These are phyloP conservation scores for Chaenogobius annularis DNA, from an alignment of 2,113 vertebrate species.

Conservation along the genomic window DNA sequence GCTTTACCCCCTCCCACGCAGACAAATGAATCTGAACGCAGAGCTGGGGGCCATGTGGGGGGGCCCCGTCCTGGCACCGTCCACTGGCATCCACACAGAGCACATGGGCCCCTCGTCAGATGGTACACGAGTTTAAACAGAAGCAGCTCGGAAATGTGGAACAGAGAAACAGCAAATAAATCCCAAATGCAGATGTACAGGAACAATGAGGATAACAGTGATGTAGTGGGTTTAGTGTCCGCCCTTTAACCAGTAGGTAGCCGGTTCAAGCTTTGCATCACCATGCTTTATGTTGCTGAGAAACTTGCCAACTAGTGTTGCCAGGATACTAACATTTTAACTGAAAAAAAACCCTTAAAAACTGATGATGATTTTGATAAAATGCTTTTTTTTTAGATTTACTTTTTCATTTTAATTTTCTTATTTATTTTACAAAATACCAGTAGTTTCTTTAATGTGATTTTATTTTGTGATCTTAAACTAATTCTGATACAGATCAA, in stretches of 20 bases:
- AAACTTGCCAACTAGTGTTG: not conserved
- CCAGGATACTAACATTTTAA: no score
- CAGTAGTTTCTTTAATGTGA: no score
- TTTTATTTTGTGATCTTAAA: no score
- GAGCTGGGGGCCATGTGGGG: constrained; percentile 55
- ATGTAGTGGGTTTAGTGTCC: not conserved
- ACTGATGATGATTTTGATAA: no score
- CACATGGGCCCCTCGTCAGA: constrained; percentile 66
- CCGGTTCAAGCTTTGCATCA: not conserved
- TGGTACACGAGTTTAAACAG: constrained; percentile 35
- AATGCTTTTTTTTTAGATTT: no score
- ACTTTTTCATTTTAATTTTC: no score
- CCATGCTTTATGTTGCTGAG: not conserved
- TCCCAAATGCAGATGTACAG: not conserved
- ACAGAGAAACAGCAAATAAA: not conserved
- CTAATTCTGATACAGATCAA: no score
- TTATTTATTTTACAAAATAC: no score
- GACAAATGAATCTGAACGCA: not conserved
- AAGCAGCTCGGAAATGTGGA: constrained; percentile 24
- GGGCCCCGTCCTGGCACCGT: constrained; percentile 52
- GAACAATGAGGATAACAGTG: not conserved
- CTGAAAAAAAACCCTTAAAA: no score
- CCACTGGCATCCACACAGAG: constrained; percentile 58
- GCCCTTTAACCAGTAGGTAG: not conserved
- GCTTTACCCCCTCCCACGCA: constrained; percentile 44